Evolutionary conservation across 2,888 invertebrate genomes (phyloP).

Genomic region (Stenodera caucasica): DNA sequence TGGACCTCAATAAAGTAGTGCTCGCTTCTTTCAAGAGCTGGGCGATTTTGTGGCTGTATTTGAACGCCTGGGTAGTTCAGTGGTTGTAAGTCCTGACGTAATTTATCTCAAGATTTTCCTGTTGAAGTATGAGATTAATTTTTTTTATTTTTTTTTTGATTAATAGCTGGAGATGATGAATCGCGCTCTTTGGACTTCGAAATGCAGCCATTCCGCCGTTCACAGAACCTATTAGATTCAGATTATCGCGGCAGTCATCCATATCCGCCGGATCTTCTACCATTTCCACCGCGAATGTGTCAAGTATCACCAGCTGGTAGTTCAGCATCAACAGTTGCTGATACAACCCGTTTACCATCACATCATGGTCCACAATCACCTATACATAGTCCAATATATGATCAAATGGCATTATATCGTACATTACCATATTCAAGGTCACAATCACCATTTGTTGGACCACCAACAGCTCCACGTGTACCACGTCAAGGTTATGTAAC

Average conservation of each 20-base stretch:
- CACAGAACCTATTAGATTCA: constrained; percentile 59
- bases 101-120: too few relatives aligned
- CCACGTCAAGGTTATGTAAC: constrained; percentile 77
- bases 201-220: constrained; percentile 59
- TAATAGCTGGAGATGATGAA: constrained; percentile 65
- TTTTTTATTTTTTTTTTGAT: not conserved
- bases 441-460: constrained; percentile 73
- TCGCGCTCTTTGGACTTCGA: constrained; percentile 70
- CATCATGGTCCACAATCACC: constrained; percentile 56
- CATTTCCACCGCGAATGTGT: constrained; percentile 69
- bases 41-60: too few relatives aligned
- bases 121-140: too few relatives aligned
- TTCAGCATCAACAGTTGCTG: constrained; percentile 78
- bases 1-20: too few relatives aligned
- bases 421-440: constrained; percentile 79
- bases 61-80: too few relatives aligned
- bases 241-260: constrained; percentile 63
- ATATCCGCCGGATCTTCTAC: constrained; percentile 79
- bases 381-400: constrained; percentile 68
- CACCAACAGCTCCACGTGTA: constrained; percentile 16
- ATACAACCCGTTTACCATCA: constrained; percentile 64
- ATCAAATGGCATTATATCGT: constrained; percentile 68
- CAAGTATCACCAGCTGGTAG: constrained; percentile 80
- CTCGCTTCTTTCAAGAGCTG: too few relatives aligned
- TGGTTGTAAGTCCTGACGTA: too few relatives aligned